Conservation (phyloP, 2,888 invertebrate genomes). For the Phytoseiulus persimilis region DNA sequence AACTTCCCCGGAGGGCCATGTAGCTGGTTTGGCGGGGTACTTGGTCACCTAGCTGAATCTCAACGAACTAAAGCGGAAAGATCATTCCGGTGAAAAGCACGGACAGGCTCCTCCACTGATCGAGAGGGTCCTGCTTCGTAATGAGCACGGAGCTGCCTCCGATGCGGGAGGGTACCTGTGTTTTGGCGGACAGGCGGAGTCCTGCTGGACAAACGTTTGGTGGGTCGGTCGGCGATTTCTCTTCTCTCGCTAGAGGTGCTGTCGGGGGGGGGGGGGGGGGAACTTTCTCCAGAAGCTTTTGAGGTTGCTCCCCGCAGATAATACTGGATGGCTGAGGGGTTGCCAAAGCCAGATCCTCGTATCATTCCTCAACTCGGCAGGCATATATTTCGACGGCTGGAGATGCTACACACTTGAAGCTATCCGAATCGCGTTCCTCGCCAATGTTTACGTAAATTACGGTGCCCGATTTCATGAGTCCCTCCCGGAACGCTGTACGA, state of each 20-base stretch:
- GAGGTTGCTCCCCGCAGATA: too few species aligned
- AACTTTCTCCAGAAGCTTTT: too few species aligned
- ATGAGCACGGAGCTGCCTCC: not conserved
- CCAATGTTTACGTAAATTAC: too few species aligned
- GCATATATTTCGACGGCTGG: too few species aligned
- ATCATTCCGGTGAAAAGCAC: not conserved
- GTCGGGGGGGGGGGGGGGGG: too few species aligned
- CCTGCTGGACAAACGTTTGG: not conserved
- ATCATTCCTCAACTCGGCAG: too few species aligned
- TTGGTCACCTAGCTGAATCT: not conserved
- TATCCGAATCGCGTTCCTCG: too few species aligned
- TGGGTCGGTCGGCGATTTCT: not conserved
- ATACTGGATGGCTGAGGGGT: too few species aligned
- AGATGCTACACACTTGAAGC: too few species aligned
- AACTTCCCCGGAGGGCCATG: not conserved
- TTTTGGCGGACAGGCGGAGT: not conserved
- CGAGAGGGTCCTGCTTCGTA: not conserved
- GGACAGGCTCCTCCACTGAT: not conserved
- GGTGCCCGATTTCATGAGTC: too few species aligned
- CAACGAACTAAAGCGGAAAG: conserved; percentile 5
- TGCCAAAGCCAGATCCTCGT: too few species aligned
- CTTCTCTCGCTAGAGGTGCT: not conserved
- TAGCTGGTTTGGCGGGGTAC: not conserved
- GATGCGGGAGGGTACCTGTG: not conserved
- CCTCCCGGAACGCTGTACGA: too few species aligned